A percentile compares a stretch with the other conserved stretches of the same genome.
These are phyloP conservation scores for Oxycera nigricornis DNA, from an alignment of 2,888 invertebrate species.

Conservation along the genomic window DNA sequence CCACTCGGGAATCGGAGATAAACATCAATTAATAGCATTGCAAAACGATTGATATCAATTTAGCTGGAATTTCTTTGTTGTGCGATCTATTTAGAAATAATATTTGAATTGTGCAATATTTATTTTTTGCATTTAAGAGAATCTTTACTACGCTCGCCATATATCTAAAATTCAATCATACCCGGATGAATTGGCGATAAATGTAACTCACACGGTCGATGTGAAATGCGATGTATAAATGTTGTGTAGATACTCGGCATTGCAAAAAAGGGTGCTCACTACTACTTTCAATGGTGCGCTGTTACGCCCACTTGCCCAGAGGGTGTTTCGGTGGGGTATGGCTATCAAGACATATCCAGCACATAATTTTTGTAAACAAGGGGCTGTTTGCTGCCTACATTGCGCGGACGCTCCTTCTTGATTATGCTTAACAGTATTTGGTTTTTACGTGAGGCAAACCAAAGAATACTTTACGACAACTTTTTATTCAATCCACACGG, in stretches of 20 bases:
- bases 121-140: background rate
- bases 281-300: slow-evolving; percentile 42
- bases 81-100: background rate
- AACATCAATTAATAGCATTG: background rate
- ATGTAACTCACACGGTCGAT: background rate
- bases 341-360: slow-evolving; percentile 87
- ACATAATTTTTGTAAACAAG: slow-evolving; percentile 75
- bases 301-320: background rate
- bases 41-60: background rate
- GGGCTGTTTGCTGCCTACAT: slow-evolving; percentile 66
- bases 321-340: slow-evolving; percentile 73
- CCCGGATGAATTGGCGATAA: background rate
- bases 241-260: background rate
- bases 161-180: too few relatives aligned
- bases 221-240: background rate
- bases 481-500: too few relatives aligned
- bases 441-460: too few relatives aligned
- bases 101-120: background rate
- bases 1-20: background rate
- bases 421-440: too few relatives aligned
- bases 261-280: slow-evolving; percentile 56
- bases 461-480: too few relatives aligned
- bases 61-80: background rate
- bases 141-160: background rate
- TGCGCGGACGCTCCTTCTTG: slow-evolving; percentile 42